Percentiles rank a stretch among this genome's conserved stretches.
Evolutionary conservation across 2,113 vertebrate genomes (phyloP).

Genomic region (Axis porcinus): DNA sequence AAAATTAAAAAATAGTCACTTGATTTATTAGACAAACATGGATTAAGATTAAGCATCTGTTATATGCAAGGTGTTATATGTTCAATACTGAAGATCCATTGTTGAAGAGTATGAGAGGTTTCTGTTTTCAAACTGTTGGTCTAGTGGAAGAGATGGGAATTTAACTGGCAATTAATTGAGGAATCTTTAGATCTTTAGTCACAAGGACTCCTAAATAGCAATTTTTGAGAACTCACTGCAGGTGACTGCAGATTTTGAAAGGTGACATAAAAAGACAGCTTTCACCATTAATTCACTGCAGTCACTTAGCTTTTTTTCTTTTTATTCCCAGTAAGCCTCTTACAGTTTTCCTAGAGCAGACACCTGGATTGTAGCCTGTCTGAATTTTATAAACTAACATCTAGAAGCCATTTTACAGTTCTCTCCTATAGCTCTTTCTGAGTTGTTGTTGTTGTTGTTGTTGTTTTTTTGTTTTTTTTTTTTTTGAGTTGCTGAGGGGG

Average conservation of each 20-base stretch:
- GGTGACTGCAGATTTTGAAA: background rate
- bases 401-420: background rate
- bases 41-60: background rate
- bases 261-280: background rate
- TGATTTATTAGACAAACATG: background rate
- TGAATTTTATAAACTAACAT: background rate
- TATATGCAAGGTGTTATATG: background rate
- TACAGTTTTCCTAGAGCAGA: background rate
- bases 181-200: background rate
- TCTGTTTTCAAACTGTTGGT: background rate
- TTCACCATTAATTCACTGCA: background rate
- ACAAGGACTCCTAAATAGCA: background rate
- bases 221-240: background rate
- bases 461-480: background rate
- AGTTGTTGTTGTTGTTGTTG: too few species aligned
- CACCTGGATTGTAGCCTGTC: background rate
- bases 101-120: background rate
- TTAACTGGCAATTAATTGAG: background rate
- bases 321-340: background rate
- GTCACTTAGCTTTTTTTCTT: background rate
- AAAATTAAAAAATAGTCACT: background rate
- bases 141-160: background rate
- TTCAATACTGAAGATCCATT: background rate
- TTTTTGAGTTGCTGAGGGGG: background rate
- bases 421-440: background rate